A percentile compares a stretch with the other conserved stretches of the same genome.
These are phyloP conservation scores for Adelphocoris suturalis DNA, from an alignment of 2,888 invertebrate species.

Conservation along the genomic window DNA sequence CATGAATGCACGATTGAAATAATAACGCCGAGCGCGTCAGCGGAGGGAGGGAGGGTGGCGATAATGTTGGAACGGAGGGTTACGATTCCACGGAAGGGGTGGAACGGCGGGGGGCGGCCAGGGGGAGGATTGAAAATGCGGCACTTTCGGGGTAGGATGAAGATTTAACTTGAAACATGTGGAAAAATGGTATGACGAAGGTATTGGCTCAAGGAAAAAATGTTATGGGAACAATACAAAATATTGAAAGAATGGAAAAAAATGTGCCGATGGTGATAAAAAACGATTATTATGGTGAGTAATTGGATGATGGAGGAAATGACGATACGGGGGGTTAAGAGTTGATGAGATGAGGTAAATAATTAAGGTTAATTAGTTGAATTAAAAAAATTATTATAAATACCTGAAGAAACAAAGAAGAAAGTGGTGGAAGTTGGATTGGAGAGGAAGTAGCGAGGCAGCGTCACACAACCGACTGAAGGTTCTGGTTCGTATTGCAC, in stretches of 20 bases:
- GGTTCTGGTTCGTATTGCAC: slow-evolving; percentile 62
- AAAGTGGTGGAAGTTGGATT: slow-evolving; percentile 9
- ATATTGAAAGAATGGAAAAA: background rate
- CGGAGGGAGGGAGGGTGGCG: slow-evolving; percentile 6
- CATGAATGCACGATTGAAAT: background rate
- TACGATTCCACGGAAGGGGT: slow-evolving; percentile 37
- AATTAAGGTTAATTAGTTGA: background rate
- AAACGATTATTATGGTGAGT: background rate
- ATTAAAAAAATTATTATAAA: slow-evolving; percentile 38
- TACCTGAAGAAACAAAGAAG: slow-evolving; percentile 63
- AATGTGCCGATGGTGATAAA: background rate
- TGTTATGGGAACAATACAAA: background rate
- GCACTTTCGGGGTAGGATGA: background rate
- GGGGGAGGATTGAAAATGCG: background rate
- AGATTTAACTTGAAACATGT: background rate
- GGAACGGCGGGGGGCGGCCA: background rate
- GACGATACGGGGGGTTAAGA: background rate
- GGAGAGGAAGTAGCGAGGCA: background rate
- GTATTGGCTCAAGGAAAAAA: background rate
- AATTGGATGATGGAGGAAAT: background rate
- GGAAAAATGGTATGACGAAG: background rate
- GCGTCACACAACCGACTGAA: slow-evolving; percentile 68
- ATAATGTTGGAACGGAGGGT: slow-evolving; percentile 48
- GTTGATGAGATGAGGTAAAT: background rate
- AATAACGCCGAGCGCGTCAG: background rate